Conservation (phyloP, 2,888 invertebrate species). For the Lagria hirta region DNA sequence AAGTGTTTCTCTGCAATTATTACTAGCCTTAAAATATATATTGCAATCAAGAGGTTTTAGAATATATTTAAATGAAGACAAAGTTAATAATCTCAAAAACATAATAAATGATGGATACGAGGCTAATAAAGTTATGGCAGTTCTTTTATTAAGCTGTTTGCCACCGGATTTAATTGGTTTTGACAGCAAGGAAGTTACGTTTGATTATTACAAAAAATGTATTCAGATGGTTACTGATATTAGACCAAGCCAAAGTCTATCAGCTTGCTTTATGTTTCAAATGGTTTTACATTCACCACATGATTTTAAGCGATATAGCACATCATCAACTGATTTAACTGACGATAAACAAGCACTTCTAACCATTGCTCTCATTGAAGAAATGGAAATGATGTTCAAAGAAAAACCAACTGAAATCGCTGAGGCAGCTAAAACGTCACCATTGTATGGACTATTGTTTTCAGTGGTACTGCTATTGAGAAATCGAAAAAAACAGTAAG, state of each 20-base stretch:
- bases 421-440: slow-evolving; percentile 13
- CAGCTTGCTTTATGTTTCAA: slow-evolving; percentile 70
- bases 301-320: slow-evolving; percentile 9
- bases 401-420: slow-evolving; percentile 8
- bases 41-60: no score
- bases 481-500: slow-evolving; percentile 6
- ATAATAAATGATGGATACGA: slow-evolving; percentile 71
- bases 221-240: slow-evolving; percentile 62
- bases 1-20: slow-evolving; percentile 42
- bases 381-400: slow-evolving; percentile 31
- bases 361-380: slow-evolving; percentile 32
- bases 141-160: slow-evolving; percentile 58
- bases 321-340: not conserved
- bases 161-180: slow-evolving; percentile 47
- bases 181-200: slow-evolving; percentile 20
- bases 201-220: slow-evolving; percentile 32
- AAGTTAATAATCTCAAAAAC: slow-evolving; percentile 42
- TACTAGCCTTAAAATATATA: slow-evolving; percentile 35
- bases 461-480: slow-evolving; percentile 9
- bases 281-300: slow-evolving; percentile 46
- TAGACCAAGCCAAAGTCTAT: slow-evolving; percentile 74
- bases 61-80: no score
- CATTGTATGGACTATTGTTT: slow-evolving; percentile 16
- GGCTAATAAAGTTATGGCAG: slow-evolving; percentile 68
- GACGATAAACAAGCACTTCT: slow-evolving; percentile 10